These are phyloP conservation scores for Troides aeacus DNA, from an alignment of 2,888 invertebrate genomes.

Conservation along the genomic window DNA sequence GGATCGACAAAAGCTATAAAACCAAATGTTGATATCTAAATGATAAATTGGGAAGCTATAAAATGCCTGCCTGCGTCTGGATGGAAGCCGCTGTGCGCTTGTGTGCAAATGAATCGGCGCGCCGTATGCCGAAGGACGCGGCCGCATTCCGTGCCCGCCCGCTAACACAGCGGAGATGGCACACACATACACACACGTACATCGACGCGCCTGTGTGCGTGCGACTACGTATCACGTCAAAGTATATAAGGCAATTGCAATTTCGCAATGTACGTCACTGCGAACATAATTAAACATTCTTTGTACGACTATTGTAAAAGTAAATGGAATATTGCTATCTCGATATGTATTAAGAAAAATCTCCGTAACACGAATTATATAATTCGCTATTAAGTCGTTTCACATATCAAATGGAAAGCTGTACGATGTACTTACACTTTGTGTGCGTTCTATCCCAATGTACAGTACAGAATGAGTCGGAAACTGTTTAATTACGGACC, in stretches of 20 bases:
- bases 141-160: constrained; percentile 73
- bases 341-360: background rate
- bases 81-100: constrained; percentile 54
- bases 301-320: constrained; percentile 56
- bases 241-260: constrained; percentile 63
- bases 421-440: background rate
- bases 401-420: background rate
- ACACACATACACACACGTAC: constrained; percentile 71
- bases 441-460: constrained; percentile 6
- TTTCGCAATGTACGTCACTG: constrained; percentile 56
- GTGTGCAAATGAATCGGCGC: constrained; percentile 75
- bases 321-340: constrained; percentile 33
- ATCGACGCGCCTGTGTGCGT: constrained; percentile 47
- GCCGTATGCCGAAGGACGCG: constrained; percentile 76
- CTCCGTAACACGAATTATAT: background rate
- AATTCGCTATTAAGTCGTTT: background rate
- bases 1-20: constrained; percentile 28
- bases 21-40: constrained; percentile 47
- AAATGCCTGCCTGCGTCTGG: constrained; percentile 53
- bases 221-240: constrained; percentile 41
- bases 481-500: constrained; percentile 70
- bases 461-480: constrained; percentile 50
- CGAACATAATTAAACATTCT: constrained; percentile 62
- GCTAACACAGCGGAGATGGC: constrained; percentile 61
- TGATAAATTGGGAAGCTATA: constrained; percentile 69